Base-by-base conservation (phyloP, 2,888 invertebrate genomes). In the Metalampra italica region DNA sequence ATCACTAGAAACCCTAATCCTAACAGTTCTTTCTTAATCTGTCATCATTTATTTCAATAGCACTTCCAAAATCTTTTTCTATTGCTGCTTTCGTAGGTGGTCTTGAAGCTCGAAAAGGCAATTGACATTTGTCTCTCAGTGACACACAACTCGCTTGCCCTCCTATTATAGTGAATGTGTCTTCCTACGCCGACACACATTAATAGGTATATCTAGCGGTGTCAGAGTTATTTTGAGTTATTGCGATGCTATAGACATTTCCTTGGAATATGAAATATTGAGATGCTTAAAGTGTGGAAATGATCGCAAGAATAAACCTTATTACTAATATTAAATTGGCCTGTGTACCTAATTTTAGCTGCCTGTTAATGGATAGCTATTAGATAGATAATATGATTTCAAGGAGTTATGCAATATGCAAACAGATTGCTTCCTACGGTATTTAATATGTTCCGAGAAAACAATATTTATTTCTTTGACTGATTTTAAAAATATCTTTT, bases 111-210 rank as follows among this genome's bases (percentile, higher is more conserved):
- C 52, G 52, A 54, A 59, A 57, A 54, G 53, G 53, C 59, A 59
- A 66, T 62, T 62, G 66, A 62, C 62, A 67, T 69, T 71, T 69
- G 71, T 71, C 66, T 67, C 52, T 62, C 51, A 50, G 55, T 62
- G 66, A 68, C 65, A 66, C 56, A 63, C 60, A 64, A 64, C 55
- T 65, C 57, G 61, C 62, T 64, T 61, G 59, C 51, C 57, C 54
- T 62, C 52, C 62, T 67, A 64, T 64, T 64, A 62, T 62, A 65
- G 62, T 64, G 52, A 66, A 59, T 61, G 59, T 55, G 45, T 67
- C 68, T 64, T 64, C 71, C 70, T 71, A 74, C 72, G 68, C 62
- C 11, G 55, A 46, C 3, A 56, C 60, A 60, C 57, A 60, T 62
- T 50, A 62, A 62, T 59, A 56, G 52, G 47, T 51, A 57, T 13